Evolutionary conservation across 2,797 vertebrate species (phyloP).

Genomic region (Falco biarmicus): DNA sequence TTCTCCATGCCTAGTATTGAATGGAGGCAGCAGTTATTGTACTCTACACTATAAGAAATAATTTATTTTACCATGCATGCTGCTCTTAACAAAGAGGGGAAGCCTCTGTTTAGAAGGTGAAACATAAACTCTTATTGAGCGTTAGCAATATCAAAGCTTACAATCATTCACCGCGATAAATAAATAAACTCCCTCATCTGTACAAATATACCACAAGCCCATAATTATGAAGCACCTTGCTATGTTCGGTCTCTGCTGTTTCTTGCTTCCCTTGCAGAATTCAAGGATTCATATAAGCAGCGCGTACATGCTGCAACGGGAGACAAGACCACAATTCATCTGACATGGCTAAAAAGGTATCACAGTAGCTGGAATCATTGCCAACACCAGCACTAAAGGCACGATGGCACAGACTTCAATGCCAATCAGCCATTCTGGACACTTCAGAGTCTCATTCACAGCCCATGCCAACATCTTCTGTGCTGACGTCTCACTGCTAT

Average conservation of each 20-base stretch:
- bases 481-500: neutral
- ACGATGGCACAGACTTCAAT: neutral
- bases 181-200: slow-evolving; percentile 20
- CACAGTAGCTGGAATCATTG: neutral
- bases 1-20: neutral
- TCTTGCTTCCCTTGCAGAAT: neutral
- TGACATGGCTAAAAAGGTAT: neutral
- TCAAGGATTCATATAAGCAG: neutral
- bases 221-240: neutral
- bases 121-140: slow-evolving; percentile 25
- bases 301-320: fast-evolving
- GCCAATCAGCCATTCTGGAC: neutral
- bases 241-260: neutral
- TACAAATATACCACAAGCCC: neutral
- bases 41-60: neutral
- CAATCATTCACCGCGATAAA: slow-evolving; percentile 1
- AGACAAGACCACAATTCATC: neutral
- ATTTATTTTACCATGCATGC: neutral
- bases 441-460: neutral
- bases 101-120: slow-evolving; percentile 15
- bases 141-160: slow-evolving; percentile 18
- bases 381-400: neutral
- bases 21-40: slow-evolving; percentile 23
- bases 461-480: neutral
- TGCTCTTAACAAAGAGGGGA: neutral